Conservation (phyloP, 1,140 invertebrate genomes). For the Proales similis region DNA sequence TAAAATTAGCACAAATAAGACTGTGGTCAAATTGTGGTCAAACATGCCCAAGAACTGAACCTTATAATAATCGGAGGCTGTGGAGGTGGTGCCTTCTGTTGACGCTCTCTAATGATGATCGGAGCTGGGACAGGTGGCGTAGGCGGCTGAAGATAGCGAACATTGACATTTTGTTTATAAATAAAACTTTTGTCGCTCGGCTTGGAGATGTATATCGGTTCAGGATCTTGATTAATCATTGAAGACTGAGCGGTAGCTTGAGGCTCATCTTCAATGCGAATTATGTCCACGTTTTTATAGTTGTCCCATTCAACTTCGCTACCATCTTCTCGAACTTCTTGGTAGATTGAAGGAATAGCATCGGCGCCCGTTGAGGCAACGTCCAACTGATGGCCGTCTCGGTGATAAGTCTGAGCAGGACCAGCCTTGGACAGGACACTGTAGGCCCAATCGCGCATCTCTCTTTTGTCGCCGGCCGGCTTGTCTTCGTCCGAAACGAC, state of each 20-base stretch:
- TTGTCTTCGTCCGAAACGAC: conserved; percentile 9
- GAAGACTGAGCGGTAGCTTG: not conserved
- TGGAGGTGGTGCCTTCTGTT: conserved; percentile 3
- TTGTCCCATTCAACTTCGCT: not conserved
- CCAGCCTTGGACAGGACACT: conserved; percentile 21
- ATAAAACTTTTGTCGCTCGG: conserved; percentile 34
- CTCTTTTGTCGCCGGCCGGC: no score
- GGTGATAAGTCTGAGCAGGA: conserved; percentile 13
- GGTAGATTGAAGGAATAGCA: not conserved
- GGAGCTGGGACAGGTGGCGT: conserved; percentile 36
- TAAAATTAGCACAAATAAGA: not conserved
- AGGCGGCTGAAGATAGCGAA: conserved; percentile 33
- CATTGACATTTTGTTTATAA: conserved; percentile 29
- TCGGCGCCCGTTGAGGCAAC: not conserved
- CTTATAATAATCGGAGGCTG: conserved; percentile 30
- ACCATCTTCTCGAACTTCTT: not conserved
- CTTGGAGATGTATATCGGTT: conserved; percentile 18
- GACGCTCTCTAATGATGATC: conserved; percentile 35
- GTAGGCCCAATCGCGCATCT: conserved; percentile 6
- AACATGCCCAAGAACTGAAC: not conserved
- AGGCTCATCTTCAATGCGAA: no score
- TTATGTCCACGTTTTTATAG: no score
- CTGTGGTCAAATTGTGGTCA: not conserved
- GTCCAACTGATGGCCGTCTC: conserved; percentile 13
- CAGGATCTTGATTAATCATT: conserved; percentile 19